Base-by-base conservation (phyloP, 2,797 vertebrate species). In the Acipenser ruthenus region DNA sequence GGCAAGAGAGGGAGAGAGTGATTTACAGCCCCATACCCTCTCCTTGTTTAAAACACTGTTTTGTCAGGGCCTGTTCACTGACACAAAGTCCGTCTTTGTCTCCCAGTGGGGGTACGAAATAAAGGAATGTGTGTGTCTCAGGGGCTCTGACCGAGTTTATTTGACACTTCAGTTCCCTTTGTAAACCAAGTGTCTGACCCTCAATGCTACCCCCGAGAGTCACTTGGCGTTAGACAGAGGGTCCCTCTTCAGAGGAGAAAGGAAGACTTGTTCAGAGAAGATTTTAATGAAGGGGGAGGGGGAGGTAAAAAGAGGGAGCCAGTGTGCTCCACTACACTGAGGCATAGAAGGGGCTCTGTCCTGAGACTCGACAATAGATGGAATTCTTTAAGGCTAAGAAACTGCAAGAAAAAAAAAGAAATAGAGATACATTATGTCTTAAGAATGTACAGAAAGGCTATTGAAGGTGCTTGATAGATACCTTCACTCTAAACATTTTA, bases 181-280 rank as follows among this genome's bases (percentile, higher is more conserved):
- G 93, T 95, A 87, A 82, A 88, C 89, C 76, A 88, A 93, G 91
- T 93, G 92, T 88, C 91, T 83, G 86, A 78, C 86, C 87, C 91
- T 93, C 93, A 95, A 92, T 90, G 91, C 87, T 86, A 80, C 89
- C 91, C 93, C 89, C 88, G 91, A 94, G 94, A 95, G 93, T 93
- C 87, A 88, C 90, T 94, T 89, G 91, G 92, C 90, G 82, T 85
- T 85, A 88, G 93, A 93, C 92, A 95, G 90, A 94, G 89, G 90
- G 92, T 93, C 91, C 93, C 95, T 96, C 94, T 96, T 92, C 88
- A 94, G 89, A 80, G 85, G 89, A 95, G 90, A 95, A 95, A 93
- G 91, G 87, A 87, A 82, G 88, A 90, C 89, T 95, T 96, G 94
- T 96, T 92, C 90, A 78, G 84, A 91, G 86, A 91, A 87, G 69